Base-by-base conservation (phyloP, 2,113 vertebrate genomes). In the Zosterops japonicus region DNA sequence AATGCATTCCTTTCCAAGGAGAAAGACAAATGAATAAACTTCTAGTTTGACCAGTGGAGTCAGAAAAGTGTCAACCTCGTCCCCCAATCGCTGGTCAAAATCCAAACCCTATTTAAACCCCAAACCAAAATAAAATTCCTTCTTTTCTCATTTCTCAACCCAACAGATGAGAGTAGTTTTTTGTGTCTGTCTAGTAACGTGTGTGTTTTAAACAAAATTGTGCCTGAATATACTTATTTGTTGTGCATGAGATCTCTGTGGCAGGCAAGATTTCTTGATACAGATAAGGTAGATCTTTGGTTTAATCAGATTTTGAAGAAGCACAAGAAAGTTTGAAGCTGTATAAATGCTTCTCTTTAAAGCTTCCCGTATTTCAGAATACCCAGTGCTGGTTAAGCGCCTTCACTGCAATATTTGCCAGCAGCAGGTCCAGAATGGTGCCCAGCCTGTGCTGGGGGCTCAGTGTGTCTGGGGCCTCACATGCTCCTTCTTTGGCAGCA, bases 401-500 rank as follows among this genome's bases (percentile, higher is more conserved):
- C 68, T 35, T 6, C 42, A 5, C 23, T 59, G 88, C 12, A 63
- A 3, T 28, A 2, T n/a, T 10, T 60, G 69, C 5, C 11, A 80
- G 60, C 41, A 7, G 0, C 0, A 81, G 64, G 28, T 27, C 12
- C 72, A 74, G 55, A 8, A 17, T 7, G 47, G 42, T 47, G 57
- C 9, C 67, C 46, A 36, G 56, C 16, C 52, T 33, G n/a, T 35
- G 72, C 64, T 79, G 84, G 65, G 28, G 47, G 56, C 61, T 78
- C 47, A 14, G 74, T 5, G 6, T 57, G 71, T 7, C 53, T 86
- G 92, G 39, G 71, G 67, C 84, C 60, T 59, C 72, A 18, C 1
- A 0, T 1, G 0, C 63, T 69, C 27, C 63, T 69, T 1, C 60
- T 47, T 21, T 19, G 74, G 81, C 47, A 63, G 69, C 2, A 3